Percentiles rank a stretch among this genome's conserved stretches.
Evolutionary conservation across 2,797 vertebrate species (phyloP).

Genomic region (Taenioides sp.): DNA sequence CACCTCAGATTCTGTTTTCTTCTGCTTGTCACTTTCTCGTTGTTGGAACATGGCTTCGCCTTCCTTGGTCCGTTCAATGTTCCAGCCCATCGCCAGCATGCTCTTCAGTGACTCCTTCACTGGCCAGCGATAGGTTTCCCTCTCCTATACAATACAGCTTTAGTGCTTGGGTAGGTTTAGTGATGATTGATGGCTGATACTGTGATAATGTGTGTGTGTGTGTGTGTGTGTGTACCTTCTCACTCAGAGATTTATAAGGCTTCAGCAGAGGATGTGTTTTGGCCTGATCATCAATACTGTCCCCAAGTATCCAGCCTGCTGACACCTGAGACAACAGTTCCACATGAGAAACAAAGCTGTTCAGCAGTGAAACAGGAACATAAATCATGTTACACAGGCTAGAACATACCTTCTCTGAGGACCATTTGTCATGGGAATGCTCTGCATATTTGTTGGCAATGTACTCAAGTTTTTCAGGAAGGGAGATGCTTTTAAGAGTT

Average conservation of each 20-base stretch:
- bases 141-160: conserved; percentile 80
- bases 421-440: conserved; percentile 97
- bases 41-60: conserved; percentile 88
- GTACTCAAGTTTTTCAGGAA: conserved; percentile 96
- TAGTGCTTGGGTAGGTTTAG: background rate
- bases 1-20: conserved; percentile 87
- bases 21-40: conserved; percentile 89
- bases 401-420: conserved; percentile 89
- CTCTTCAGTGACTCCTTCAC: conserved; percentile 94
- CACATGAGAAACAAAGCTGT: background rate
- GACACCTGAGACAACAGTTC: conserved; percentile 78
- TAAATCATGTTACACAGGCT: background rate
- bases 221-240: conserved; percentile 83
- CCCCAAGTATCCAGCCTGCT: conserved; percentile 90
- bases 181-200: background rate
- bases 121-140: conserved; percentile 96
- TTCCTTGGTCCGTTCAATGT: conserved; percentile 92
- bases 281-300: conserved; percentile 87
- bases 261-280: conserved; percentile 93
- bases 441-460: conserved; percentile 95
- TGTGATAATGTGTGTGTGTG: background rate
- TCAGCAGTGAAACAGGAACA: background rate
- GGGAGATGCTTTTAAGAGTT: conserved; percentile 83
- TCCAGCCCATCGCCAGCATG: conserved; percentile 94
- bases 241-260: conserved; percentile 91